Conservation (phyloP, 64 coral and sea anemone genomes). For the Orbicella faveolata region DNA sequence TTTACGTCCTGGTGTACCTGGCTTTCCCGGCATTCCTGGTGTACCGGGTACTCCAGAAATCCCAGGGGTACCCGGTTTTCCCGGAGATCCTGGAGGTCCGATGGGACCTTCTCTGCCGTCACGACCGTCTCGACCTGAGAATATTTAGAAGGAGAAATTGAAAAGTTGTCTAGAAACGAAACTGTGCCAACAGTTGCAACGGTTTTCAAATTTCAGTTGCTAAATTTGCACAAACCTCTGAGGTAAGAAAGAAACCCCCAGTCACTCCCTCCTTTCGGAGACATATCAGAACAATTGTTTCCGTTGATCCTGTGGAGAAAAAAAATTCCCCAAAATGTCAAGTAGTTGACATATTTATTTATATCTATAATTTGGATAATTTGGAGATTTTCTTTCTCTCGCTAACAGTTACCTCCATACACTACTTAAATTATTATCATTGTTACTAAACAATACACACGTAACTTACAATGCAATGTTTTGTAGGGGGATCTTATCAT, state of each 20-base stretch:
- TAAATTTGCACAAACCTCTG: background rate
- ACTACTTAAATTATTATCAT: too few relatives aligned
- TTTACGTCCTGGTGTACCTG: background rate
- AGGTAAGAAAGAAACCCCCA: background rate
- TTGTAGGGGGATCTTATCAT: too few relatives aligned
- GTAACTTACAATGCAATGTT: too few relatives aligned
- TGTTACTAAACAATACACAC: too few relatives aligned
- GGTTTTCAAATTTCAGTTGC: background rate
- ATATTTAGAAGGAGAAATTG: background rate
- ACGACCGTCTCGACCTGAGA: conserved; percentile 1
- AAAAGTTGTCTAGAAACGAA: background rate
- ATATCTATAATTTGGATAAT: too few relatives aligned
- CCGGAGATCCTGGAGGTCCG: background rate
- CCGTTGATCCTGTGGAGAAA: background rate
- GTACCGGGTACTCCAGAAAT: background rate
- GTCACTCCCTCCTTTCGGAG: background rate
- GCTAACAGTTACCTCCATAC: too few relatives aligned
- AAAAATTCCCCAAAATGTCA: background rate
- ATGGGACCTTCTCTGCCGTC: background rate
- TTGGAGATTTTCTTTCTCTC: too few relatives aligned
- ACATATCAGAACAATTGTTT: too few relatives aligned
- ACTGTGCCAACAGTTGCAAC: too few relatives aligned
- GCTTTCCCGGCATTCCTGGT: background rate
- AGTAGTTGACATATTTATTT: too few relatives aligned
- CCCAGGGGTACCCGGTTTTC: background rate